phyloP scores from a whole-genome alignment of 2,888 invertebrate species.

The Lasius fuliginosus region DNA sequence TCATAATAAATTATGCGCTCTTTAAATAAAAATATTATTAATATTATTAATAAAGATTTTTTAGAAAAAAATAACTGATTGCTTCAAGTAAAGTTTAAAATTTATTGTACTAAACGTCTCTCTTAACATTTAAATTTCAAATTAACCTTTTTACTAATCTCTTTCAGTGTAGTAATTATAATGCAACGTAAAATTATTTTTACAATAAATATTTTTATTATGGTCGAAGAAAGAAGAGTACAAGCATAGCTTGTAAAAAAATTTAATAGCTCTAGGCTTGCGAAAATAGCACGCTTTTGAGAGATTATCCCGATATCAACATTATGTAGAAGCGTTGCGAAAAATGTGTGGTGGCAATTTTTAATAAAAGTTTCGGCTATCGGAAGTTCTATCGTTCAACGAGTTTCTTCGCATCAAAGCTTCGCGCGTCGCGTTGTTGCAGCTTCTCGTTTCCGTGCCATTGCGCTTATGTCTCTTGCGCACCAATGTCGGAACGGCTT shows the following conservation, averaged over 20 bases:
- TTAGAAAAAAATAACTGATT: neutral
- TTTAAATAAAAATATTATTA: neutral
- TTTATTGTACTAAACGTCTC: neutral
- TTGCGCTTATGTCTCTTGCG: conserved; percentile 37
- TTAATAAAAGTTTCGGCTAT: conserved; percentile 47
- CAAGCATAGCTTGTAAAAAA: neutral
- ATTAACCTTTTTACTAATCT: neutral
- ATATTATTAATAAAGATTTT: neutral
- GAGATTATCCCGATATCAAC: conserved; percentile 19
- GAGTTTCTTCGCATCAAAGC: conserved; percentile 10
- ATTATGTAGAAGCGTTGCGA: conserved; percentile 14
- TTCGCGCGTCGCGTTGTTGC: conserved; percentile 18
- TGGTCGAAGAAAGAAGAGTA: neutral
- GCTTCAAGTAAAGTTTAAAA: neutral
- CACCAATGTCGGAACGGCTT: conserved; percentile 57
- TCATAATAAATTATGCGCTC: neutral
- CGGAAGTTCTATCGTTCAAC: conserved; percentile 11
- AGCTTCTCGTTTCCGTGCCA: conserved; percentile 43
- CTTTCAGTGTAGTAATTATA: neutral
- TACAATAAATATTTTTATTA: neutral
- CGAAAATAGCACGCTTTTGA: conserved; percentile 10
- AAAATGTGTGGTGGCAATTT: conserved; percentile 2
- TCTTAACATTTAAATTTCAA: neutral
- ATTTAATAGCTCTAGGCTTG: neutral
- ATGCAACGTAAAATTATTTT: neutral